These are phyloP conservation scores for Prostheceraeus crozeri DNA, from an alignment of 2,888 invertebrate species.

Conservation along the genomic window DNA sequence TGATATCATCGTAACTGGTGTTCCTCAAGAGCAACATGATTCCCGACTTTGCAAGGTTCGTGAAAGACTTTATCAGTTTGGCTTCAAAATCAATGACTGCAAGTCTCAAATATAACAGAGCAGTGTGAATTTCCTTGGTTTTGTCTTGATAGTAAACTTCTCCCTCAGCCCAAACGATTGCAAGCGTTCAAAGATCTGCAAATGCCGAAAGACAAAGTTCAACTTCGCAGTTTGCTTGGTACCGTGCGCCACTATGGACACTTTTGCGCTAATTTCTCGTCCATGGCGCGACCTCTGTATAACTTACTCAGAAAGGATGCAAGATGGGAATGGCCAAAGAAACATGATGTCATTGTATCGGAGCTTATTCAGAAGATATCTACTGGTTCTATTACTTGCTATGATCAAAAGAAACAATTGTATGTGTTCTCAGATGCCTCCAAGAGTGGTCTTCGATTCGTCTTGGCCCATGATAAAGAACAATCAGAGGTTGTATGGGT, in stretches of 20 bases:
- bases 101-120: conserved; percentile 19
- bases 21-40: conserved; percentile 22
- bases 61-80: conserved; percentile 24
- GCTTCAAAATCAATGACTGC: conserved; percentile 27
- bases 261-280: conserved; percentile 8
- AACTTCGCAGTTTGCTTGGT: conserved; percentile 13
- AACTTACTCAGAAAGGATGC: neutral
- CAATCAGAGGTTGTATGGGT: conserved; percentile 20
- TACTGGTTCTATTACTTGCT: neutral
- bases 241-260: neutral
- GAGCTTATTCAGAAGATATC: neutral
- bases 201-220: conserved; percentile 9
- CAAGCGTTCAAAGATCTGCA: too few species aligned
- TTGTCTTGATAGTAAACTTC: conserved; percentile 23
- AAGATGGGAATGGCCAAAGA: neutral
- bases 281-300: conserved; percentile 19
- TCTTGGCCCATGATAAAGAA: neutral
- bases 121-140: conserved; percentile 29
- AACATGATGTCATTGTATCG: neutral
- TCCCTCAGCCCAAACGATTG: conserved; percentile 27
- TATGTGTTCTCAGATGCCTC: neutral
- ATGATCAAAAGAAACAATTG: neutral
- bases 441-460: neutral
- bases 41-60: conserved; percentile 13
- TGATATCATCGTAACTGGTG: conserved; percentile 24